Percentiles rank a stretch among this genome's conserved stretches.
Conservation (phyloP, 2,113 vertebrate species). For the Oncorhynchus clarkii region DNA sequence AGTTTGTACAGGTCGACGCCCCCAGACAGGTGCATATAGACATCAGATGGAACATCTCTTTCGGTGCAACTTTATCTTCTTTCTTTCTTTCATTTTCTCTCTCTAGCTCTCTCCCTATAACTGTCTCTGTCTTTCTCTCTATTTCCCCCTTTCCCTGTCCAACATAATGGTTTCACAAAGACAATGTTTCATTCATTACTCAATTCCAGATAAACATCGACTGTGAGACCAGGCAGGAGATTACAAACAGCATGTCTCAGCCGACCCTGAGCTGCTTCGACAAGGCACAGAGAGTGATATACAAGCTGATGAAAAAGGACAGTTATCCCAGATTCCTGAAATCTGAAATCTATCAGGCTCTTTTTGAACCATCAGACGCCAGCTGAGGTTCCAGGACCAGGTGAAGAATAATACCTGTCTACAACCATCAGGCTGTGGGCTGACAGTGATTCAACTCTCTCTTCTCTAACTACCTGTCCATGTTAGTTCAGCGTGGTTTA, state of each 20-base stretch:
- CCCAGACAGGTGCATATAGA: constrained; percentile 77
- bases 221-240: constrained; percentile 77
- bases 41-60: not conserved
- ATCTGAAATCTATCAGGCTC: constrained; percentile 65
- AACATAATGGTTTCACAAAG: not conserved
- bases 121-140: not conserved
- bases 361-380: constrained; percentile 37
- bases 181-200: constrained; percentile 11
- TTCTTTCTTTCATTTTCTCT: not conserved
- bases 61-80: not conserved
- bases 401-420: not conserved
- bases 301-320: constrained; percentile 84
- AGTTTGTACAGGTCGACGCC: constrained; percentile 82
- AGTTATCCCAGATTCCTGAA: constrained; percentile 87
- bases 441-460: not conserved
- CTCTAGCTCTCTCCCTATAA: constrained; percentile 26
- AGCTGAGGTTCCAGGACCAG: not conserved
- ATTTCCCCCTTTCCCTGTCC: not conserved
- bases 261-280: constrained; percentile 79
- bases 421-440: not conserved
- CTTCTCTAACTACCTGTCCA: not conserved
- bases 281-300: constrained; percentile 79
- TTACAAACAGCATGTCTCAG: constrained; percentile 74
- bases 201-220: constrained; percentile 84
- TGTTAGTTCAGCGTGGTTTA: constrained; percentile 1